phyloP scores from a whole-genome alignment of 1,140 invertebrate species.

The Drosophila equinoxialis region DNA sequence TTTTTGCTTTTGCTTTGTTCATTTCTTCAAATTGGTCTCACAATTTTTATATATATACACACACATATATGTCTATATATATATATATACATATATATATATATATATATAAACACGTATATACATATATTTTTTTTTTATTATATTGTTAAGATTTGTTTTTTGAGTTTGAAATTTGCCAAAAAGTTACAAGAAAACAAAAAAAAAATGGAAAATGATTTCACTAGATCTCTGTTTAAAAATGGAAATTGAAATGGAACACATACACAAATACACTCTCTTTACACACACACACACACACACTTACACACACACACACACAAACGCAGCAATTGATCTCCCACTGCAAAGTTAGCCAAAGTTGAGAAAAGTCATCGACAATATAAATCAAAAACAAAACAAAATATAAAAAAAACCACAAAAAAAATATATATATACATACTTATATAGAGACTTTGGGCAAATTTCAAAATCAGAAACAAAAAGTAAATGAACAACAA shows the following conservation, averaged over 20 bases:
- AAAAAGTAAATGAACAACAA: slow-evolving; percentile 5
- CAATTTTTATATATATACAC: slow-evolving; percentile 59
- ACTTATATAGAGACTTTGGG: slow-evolving; percentile 1
- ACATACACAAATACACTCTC: neutral
- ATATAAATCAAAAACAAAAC: slow-evolving; percentile 36
- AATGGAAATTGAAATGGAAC: slow-evolving; percentile 13
- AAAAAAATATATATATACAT: slow-evolving; percentile 1
- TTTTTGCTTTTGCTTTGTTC: slow-evolving; percentile 53
- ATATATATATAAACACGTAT: slow-evolving; percentile 23
- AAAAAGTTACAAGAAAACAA: slow-evolving; percentile 52
- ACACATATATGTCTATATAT: neutral
- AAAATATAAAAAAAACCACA: neutral
- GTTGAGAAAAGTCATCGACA: slow-evolving; percentile 30
- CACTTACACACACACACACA: neutral
- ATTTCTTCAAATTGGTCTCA: slow-evolving; percentile 79
- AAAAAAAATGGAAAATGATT: slow-evolving; percentile 73
- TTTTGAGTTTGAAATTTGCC: slow-evolving; percentile 37
- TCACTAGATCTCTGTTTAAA: slow-evolving; percentile 29
- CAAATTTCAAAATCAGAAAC: slow-evolving; percentile 14
- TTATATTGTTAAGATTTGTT: slow-evolving; percentile 28
- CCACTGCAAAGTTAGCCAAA: slow-evolving; percentile 65
- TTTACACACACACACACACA: neutral
- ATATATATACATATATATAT: slow-evolving; percentile 14
- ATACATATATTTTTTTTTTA: neutral
- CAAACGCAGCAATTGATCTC: slow-evolving; percentile 7